Percentiles rank a stretch among this genome's conserved stretches.
These are phyloP conservation scores for Eustalomyia histrio DNA, from an alignment of 2,888 invertebrate genomes.

Conservation along the genomic window DNA sequence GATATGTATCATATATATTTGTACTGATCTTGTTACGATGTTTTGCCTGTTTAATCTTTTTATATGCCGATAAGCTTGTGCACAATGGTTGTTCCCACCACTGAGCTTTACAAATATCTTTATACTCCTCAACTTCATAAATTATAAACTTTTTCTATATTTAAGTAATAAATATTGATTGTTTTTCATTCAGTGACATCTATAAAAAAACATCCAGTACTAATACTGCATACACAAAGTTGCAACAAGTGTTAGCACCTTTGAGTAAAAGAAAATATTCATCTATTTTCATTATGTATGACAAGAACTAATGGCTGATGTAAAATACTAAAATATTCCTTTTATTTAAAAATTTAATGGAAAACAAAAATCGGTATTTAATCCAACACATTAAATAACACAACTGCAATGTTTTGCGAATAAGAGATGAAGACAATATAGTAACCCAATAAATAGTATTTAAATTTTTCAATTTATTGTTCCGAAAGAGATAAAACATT, in stretches of 20 bases:
- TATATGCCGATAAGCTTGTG: no score
- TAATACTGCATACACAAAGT: neutral
- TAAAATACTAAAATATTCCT: slow-evolving; percentile 40
- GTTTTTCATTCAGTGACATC: neutral
- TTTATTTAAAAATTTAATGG: slow-evolving; percentile 24
- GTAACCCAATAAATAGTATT: no score
- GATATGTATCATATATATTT: no score
- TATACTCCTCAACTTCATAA: no score
- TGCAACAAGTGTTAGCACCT: slow-evolving; percentile 5
- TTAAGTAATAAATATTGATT: slow-evolving; percentile 18
- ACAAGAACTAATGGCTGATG: slow-evolving; percentile 40
- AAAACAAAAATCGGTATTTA: neutral
- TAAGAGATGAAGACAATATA: neutral
- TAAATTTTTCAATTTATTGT: no score
- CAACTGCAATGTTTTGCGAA: neutral
- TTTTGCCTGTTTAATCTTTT: no score
- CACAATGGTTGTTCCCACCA: no score
- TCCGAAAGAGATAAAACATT: no score
- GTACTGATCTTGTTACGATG: no score
- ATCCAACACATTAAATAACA: neutral
- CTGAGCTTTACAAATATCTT: no score
- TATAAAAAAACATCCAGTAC: neutral
- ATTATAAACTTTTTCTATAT: neutral
- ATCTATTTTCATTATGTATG: slow-evolving; percentile 55
- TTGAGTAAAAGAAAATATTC: slow-evolving; percentile 26